Evolutionary conservation across 2,113 vertebrate species (phyloP).

Genomic region (Bettongia penicillata): DNA sequence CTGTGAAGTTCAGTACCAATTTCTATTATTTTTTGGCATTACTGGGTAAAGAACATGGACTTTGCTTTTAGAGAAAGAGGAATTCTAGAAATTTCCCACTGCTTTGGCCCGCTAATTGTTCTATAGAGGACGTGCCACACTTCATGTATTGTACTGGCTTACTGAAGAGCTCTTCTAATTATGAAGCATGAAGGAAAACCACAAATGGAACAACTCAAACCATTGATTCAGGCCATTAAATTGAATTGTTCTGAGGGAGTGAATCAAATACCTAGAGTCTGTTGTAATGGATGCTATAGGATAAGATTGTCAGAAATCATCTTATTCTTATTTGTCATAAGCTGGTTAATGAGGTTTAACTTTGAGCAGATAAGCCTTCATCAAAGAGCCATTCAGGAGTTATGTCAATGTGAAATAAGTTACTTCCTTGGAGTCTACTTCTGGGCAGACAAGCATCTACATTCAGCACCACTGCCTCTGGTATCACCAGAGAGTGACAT

Average conservation of each 20-base stretch:
- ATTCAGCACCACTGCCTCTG: background rate
- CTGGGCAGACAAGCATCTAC: constrained; percentile 33
- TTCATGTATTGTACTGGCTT: background rate
- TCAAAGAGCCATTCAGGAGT: constrained; percentile 55
- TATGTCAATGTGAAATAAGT: constrained; percentile 38
- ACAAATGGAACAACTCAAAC: constrained; percentile 19
- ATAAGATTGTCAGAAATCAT: constrained; percentile 20
- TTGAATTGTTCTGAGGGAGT: background rate
- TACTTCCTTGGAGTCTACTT: constrained; percentile 1
- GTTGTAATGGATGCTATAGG: background rate
- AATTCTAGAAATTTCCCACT: background rate
- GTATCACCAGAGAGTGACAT: background rate
- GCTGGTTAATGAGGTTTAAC: constrained; percentile 52
- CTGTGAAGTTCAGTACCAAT: constrained; percentile 34
- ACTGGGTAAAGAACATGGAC: constrained; percentile 11
- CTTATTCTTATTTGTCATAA: constrained; percentile 55
- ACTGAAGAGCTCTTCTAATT: background rate
- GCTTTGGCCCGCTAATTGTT: background rate
- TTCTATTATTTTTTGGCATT: constrained; percentile 41
- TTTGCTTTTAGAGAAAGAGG: background rate
- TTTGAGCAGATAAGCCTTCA: constrained; percentile 50
- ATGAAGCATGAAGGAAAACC: background rate
- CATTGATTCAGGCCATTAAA: background rate
- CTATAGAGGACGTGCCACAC: background rate
- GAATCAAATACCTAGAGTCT: background rate